Evolutionary conservation across 2,113 vertebrate genomes (phyloP).

Genomic region (rabbit (Oryctolagus cuniculus)): DNA sequence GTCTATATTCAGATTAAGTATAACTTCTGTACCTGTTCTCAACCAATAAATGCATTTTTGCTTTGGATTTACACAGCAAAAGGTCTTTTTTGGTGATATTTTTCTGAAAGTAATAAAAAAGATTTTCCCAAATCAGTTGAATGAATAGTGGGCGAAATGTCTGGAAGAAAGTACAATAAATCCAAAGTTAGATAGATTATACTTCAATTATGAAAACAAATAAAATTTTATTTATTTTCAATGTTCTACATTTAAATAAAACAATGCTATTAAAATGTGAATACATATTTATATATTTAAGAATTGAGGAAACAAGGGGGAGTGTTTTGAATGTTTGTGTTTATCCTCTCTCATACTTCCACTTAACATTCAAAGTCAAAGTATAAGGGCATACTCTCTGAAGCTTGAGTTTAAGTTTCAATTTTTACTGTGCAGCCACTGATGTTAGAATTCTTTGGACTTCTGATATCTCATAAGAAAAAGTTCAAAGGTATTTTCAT

Average conservation of each 20-base stretch:
- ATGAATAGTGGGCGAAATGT: background rate
- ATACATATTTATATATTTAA: background rate
- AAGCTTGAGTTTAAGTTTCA: background rate
- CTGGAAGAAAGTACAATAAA: background rate
- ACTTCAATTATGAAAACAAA: background rate
- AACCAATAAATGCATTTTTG: background rate
- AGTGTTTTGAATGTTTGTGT: background rate
- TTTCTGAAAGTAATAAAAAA: background rate
- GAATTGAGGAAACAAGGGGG: background rate
- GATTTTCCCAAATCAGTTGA: background rate
- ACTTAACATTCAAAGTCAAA: background rate
- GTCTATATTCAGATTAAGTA: background rate
- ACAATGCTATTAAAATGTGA: background rate
- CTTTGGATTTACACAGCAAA: slow-evolving; percentile 15
- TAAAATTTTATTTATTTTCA: background rate
- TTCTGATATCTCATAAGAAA: background rate
- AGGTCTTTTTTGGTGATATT: background rate
- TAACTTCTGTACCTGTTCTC: background rate
- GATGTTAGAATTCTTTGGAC: background rate
- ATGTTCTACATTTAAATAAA: background rate
- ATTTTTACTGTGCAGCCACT: background rate
- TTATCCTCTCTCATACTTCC: background rate
- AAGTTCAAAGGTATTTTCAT: background rate
- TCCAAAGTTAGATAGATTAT: background rate
- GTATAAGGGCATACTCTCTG: accelerated